Percentiles rank a stretch among this genome's conserved stretches.
These are phyloP conservation scores for Schizaphis graminum DNA, from an alignment of 2,888 invertebrate species.

Conservation along the genomic window DNA sequence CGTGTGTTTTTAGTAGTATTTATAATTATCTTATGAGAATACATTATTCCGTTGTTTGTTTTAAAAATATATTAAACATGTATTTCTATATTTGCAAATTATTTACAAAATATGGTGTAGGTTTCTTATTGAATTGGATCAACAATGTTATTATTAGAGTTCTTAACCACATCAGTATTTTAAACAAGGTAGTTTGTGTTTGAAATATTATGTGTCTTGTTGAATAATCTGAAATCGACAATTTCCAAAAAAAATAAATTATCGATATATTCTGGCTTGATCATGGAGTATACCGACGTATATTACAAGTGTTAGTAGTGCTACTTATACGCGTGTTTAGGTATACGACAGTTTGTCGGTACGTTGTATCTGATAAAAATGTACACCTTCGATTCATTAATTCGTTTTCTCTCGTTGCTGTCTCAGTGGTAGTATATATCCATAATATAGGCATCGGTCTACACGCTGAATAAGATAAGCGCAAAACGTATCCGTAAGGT, in stretches of 20 bases:
- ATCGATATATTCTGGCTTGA: not conserved
- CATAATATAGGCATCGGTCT: not conserved
- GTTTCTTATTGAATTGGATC: not conserved
- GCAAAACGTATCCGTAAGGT: conserved; percentile 18
- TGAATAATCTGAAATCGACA: not conserved
- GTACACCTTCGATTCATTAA: not conserved
- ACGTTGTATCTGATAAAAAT: too few relatives aligned
- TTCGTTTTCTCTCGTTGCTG: not conserved
- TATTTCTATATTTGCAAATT: not conserved
- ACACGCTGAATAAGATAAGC: not conserved
- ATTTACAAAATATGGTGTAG: not conserved
- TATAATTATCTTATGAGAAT: not conserved
- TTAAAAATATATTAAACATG: too few relatives aligned
- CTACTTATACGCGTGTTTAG: not conserved
- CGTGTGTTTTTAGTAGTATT: not conserved
- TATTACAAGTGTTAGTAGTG: not conserved
- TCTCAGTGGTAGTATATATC: not conserved
- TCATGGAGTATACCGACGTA: not conserved
- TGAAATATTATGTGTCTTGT: not conserved
- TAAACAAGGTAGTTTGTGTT: not conserved
- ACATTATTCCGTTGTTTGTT: not conserved
- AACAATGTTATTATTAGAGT: not conserved
- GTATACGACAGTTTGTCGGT: too few relatives aligned
- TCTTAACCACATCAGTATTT: not conserved
- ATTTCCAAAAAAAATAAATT: not conserved